These are phyloP conservation scores for Entomyzon cyanotis DNA, from an alignment of 2,113 vertebrate species.

Conservation along the genomic window DNA sequence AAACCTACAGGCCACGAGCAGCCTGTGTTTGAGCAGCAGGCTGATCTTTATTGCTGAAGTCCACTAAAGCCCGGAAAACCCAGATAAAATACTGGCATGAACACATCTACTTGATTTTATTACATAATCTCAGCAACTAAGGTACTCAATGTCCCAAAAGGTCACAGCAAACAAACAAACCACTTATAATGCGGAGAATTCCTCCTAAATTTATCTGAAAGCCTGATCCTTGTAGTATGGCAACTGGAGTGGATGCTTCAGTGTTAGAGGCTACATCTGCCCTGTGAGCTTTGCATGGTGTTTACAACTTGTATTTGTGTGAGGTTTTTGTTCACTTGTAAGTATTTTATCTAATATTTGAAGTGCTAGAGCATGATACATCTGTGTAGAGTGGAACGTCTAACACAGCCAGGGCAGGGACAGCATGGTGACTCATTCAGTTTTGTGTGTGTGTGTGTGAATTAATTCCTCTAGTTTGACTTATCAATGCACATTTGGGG, in stretches of 20 bases:
- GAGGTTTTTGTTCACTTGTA: background rate
- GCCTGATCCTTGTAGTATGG: slow-evolving; percentile 26
- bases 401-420: slow-evolving; percentile 31
- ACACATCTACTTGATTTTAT: slow-evolving; percentile 51
- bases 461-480: slow-evolving; percentile 31
- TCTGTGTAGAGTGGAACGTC: background rate
- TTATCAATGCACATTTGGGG: slow-evolving; percentile 9
- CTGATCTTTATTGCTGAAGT: background rate
- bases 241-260: slow-evolving; percentile 51
- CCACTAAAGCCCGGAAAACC: background rate
- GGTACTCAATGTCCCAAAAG: slow-evolving; percentile 22
- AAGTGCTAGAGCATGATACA: slow-evolving; percentile 56
- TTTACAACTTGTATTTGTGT: background rate
- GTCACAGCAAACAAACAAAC: background rate
- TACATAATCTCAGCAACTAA: background rate
- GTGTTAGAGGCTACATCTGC: slow-evolving; percentile 48
- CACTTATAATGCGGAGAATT: background rate
- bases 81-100: background rate
- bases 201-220: slow-evolving; percentile 40
- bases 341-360: background rate
- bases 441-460: slow-evolving; percentile 42
- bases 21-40: slow-evolving; percentile 3
- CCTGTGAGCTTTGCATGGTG: slow-evolving; percentile 71
- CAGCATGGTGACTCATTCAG: slow-evolving; percentile 60
- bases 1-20: background rate